Percentiles rank a stretch among this genome's conserved stretches.
These are phyloP conservation scores for Microchirus variegatus DNA, from an alignment of 2,797 vertebrate genomes.

Conservation along the genomic window DNA sequence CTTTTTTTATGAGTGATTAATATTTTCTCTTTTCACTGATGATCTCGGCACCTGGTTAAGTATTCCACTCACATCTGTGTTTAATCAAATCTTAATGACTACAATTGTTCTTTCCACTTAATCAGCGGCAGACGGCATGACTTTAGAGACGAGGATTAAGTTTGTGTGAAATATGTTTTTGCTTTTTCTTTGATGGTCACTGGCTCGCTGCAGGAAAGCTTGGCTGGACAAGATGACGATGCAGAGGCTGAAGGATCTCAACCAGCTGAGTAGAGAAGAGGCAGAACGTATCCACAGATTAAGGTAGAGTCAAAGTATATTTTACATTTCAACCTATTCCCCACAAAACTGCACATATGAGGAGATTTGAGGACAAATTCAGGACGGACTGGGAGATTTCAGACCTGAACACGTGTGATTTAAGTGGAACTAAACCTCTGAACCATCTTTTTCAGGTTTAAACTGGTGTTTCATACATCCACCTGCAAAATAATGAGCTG, in stretches of 20 bases:
- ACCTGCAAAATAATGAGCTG: too few species aligned
- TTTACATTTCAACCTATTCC: background rate
- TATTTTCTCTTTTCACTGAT: conserved; percentile 47
- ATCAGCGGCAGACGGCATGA: conserved; percentile 45
- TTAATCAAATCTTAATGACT: conserved; percentile 68
- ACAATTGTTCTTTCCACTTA: conserved; percentile 52
- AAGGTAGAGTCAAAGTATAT: conserved; percentile 63
- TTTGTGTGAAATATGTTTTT: conserved; percentile 39
- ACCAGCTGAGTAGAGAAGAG: conserved; percentile 79
- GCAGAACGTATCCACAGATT: conserved; percentile 67
- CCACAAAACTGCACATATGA: too few species aligned
- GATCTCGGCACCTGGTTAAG: conserved; percentile 43
- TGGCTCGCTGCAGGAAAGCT: conserved; percentile 73
- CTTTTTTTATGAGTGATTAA: conserved; percentile 59
- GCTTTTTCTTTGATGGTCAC: conserved; percentile 34
- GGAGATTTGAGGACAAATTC: too few species aligned
- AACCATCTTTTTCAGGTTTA: too few species aligned
- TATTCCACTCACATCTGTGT: conserved; percentile 43
- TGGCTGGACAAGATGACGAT: conserved; percentile 81
- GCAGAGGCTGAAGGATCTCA: conserved; percentile 76
- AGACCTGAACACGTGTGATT: too few species aligned
- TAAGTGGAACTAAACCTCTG: too few species aligned
- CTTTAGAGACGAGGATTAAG: conserved; percentile 29
- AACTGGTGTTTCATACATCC: too few species aligned
- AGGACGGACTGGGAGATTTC: too few species aligned